Base-by-base conservation (phyloP, 2,888 invertebrate species). In the Plusia festucae region DNA sequence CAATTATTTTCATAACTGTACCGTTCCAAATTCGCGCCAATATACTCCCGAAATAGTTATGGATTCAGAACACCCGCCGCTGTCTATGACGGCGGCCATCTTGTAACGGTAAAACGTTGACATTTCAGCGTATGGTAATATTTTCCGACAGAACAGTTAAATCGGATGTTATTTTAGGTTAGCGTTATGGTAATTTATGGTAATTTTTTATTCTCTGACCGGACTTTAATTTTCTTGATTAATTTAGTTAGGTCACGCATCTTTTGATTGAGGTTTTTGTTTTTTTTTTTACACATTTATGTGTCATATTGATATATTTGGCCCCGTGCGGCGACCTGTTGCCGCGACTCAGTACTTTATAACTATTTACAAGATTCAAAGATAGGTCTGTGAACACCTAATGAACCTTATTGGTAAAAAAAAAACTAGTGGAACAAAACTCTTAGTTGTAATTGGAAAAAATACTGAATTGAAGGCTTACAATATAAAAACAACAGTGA, bases 1-100 rank as follows among this genome's bases (percentile, higher is more conserved):
- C 58, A 70, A 73, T 79, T 69, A 58, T 65, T 69, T 63, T 69
- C 53, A 66, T 73, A 74, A 64, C 73, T 60, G 62, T 66, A 69
- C 52, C 73, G 79, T 60, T 81, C 86, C 78, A 87, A 87, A 87
- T 87, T 85, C 83, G 80, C 81, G 82, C 82, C 84, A 82, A 82
- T 83, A 82, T 79, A 63, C 64, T 79, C 77, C 83, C 74, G 72
- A 87, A 87, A 88, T 88, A 88, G 85, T 65, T 30, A 9, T 9
- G 9, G 1, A 86, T 83, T 85, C 82, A 73, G 84, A 86, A 81
- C 83, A 77, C 65, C 69, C 83, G 78, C 65, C 69, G 77, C 65
- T 66, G 60, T 65, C 59, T 77, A 72, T 76, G 65, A 52, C 71
- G 63, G 60, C 60, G 68, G 78, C 82, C 85, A 83, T 85, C 20